These are phyloP conservation scores for Scaptomyza polygonia DNA, from an alignment of 2,888 invertebrate species.

Conservation along the genomic window DNA sequence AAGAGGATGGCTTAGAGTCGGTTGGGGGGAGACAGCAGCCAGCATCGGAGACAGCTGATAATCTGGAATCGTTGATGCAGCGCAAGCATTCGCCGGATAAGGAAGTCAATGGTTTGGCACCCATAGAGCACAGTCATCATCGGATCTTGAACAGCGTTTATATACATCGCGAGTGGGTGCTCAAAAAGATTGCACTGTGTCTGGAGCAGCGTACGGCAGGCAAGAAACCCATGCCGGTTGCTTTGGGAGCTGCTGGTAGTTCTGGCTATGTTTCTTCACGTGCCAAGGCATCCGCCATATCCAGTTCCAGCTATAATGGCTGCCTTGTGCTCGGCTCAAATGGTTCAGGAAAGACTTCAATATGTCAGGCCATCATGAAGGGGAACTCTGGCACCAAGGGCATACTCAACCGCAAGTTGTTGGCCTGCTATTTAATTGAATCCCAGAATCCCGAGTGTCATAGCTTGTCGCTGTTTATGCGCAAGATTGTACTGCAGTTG, in stretches of 20 bases:
- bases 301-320: constrained; percentile 87
- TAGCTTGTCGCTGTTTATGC: constrained; percentile 93
- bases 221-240: constrained; percentile 86
- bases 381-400: constrained; percentile 84
- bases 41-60: constrained; percentile 78
- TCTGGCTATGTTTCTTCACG: constrained; percentile 77
- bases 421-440: constrained; percentile 95
- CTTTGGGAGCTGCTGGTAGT: constrained; percentile 62
- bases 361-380: constrained; percentile 89
- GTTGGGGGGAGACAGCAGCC: constrained; percentile 29
- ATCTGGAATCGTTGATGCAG: constrained; percentile 83
- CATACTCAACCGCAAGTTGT: constrained; percentile 88
- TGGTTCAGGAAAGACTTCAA: constrained; percentile 97
- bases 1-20: constrained; percentile 64
- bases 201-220: constrained; percentile 94
- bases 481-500: constrained; percentile 93
- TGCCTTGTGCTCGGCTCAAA: constrained; percentile 95
- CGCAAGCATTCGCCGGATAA: constrained; percentile 84
- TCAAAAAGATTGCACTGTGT: constrained; percentile 96
- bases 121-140: constrained; percentile 53
- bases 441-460: constrained; percentile 93
- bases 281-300: constrained; percentile 80
- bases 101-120: constrained; percentile 80
- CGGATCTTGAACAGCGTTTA: constrained; percentile 78
- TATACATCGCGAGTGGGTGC: constrained; percentile 94